Percentiles rank a stretch among this genome's conserved stretches.
Evolutionary conservation across 2,888 invertebrate genomes (phyloP).

Genomic region (Patella pellucida): DNA sequence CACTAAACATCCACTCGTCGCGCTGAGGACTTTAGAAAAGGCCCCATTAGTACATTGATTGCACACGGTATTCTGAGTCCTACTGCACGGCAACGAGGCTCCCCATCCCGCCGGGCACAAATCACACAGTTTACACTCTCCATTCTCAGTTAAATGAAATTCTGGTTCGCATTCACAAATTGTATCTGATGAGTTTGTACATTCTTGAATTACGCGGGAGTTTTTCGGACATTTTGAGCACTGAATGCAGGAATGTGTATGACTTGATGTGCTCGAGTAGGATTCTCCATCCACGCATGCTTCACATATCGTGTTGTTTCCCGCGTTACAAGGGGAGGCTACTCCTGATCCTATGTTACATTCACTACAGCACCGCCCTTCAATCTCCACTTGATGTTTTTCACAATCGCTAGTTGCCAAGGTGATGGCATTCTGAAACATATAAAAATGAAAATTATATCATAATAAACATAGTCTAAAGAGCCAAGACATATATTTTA

Average conservation of each 20-base stretch:
- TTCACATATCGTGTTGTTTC: conserved; percentile 54
- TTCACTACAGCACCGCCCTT: conserved; percentile 50
- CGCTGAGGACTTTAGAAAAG: conserved; percentile 59
- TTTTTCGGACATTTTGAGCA: conserved; percentile 57
- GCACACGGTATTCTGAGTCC: conserved; percentile 58
- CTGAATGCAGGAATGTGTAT: conserved; percentile 43
- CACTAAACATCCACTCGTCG: conserved; percentile 50
- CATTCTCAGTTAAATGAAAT: conserved; percentile 45
- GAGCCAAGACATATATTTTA: too few relatives aligned
- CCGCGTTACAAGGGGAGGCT: conserved; percentile 42
- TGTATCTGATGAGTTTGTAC: conserved; percentile 63
- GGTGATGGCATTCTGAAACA: conserved; percentile 15
- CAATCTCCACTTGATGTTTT: conserved; percentile 13
- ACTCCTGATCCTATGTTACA: conserved; percentile 59
- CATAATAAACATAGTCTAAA: too few relatives aligned
- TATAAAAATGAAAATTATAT: neutral
- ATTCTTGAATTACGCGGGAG: conserved; percentile 46
- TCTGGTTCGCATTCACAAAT: conserved; percentile 61
- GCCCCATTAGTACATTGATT: conserved; percentile 59
- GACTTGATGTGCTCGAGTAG: conserved; percentile 47
- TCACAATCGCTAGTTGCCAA: conserved; percentile 14
- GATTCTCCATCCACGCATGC: conserved; percentile 53
- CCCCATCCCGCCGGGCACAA: conserved; percentile 61
- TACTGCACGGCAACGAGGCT: conserved; percentile 50
- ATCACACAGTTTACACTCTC: conserved; percentile 55